Conservation (phyloP, 2,888 invertebrate species). For the Chloroclystis v-ata region DNA sequence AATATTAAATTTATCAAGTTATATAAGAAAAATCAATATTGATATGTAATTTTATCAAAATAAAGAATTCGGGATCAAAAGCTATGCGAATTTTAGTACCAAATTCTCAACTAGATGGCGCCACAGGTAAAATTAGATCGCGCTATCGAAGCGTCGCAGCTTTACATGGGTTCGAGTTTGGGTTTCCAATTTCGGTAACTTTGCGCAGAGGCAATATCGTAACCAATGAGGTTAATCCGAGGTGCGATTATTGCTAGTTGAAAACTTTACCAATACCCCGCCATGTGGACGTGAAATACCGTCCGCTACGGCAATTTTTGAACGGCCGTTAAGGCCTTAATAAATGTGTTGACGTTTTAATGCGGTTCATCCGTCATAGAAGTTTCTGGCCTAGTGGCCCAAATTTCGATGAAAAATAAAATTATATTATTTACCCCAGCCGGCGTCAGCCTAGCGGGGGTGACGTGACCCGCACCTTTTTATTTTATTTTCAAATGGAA, state of each 20-base stretch:
- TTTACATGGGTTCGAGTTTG: too few relatives aligned
- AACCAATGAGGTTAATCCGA: conserved; percentile 94
- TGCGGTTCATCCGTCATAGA: too few relatives aligned
- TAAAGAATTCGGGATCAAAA: too few relatives aligned
- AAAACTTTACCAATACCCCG: conserved; percentile 86
- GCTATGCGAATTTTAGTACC: not conserved
- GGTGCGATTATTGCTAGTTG: conserved; percentile 95
- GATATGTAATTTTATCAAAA: not conserved
- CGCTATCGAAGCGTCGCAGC: conserved; percentile 9
- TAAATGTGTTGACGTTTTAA: too few relatives aligned
- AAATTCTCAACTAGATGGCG: conserved; percentile 12
- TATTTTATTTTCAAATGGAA: too few relatives aligned
- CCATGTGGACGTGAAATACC: conserved; percentile 72
- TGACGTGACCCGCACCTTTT: too few relatives aligned
- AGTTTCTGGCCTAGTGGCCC: too few relatives aligned
- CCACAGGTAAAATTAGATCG: conserved; percentile 11
- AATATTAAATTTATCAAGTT: too few relatives aligned
- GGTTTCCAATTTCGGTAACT: conserved; percentile 65
- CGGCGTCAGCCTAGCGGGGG: too few relatives aligned
- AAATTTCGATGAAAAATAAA: too few relatives aligned
- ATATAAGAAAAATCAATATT: too few relatives aligned
- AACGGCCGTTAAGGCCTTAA: conserved; percentile 52
- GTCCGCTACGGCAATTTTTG: conserved; percentile 73
- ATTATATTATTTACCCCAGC: too few relatives aligned
- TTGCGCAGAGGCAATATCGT: conserved; percentile 96